Evolutionary conservation across 2,888 invertebrate species (phyloP).

Genomic region (Trichogramma dendrolimi): DNA sequence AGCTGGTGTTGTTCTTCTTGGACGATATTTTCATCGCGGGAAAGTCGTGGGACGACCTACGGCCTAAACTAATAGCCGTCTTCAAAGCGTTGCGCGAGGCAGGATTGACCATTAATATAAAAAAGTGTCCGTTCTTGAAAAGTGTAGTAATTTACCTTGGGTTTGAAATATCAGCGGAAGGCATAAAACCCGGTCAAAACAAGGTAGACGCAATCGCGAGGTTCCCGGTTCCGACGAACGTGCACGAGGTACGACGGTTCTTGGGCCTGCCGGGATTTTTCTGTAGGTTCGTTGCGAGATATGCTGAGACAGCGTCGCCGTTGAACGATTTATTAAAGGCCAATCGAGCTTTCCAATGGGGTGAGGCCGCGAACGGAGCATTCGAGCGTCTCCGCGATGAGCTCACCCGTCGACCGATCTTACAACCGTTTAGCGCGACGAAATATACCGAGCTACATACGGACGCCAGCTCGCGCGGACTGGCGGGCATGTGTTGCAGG

Average conservation of each 20-base stretch:
- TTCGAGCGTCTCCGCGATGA: not conserved
- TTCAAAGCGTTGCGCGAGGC: conserved; percentile 31
- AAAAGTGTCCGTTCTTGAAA: conserved; percentile 36
- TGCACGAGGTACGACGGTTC: conserved; percentile 11
- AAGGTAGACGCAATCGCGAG: conserved; percentile 30
- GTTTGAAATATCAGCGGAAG: conserved; percentile 23
- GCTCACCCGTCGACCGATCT: too few relatives aligned
- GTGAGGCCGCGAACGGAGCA: not conserved
- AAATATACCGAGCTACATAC: not conserved
- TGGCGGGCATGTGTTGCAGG: not conserved
- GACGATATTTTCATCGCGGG: too few relatives aligned
- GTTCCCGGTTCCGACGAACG: conserved; percentile 12
- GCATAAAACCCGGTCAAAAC: conserved; percentile 23
- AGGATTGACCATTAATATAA: conserved; percentile 36
- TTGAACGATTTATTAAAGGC: conserved; percentile 2
- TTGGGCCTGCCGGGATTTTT: conserved; percentile 20
- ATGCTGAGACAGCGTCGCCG: not conserved
- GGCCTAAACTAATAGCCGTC: conserved; percentile 31
- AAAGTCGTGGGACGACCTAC: conserved; percentile 34
- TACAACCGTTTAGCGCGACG: not conserved
- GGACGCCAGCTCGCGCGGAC: not conserved
- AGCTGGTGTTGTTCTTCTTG: too few relatives aligned
- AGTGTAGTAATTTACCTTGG: conserved; percentile 37
- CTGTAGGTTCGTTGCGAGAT: conserved; percentile 15
- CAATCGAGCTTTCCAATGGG: not conserved